Evolutionary conservation across 1,140 invertebrate genomes (phyloP).

Genomic region (Aphelenchoides fujianensis): DNA sequence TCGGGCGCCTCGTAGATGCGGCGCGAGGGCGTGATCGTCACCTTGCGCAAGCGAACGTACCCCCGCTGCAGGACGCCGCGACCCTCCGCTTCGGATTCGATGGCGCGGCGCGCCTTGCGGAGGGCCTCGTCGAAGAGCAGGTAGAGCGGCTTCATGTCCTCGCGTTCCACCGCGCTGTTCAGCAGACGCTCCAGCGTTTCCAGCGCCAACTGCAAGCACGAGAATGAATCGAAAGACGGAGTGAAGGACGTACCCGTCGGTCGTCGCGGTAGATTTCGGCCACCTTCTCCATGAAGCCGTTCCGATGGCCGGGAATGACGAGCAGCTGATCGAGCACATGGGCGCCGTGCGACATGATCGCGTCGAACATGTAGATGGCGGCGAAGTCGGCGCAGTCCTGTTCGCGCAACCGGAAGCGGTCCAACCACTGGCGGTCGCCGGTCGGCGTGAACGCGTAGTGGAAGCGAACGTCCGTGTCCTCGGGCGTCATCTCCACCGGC

Average conservation of each 20-base stretch:
- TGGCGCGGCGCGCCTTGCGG: constrained; percentile 18
- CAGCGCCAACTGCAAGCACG: constrained; percentile 27
- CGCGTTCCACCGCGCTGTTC: constrained; percentile 30
- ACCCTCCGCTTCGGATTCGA: constrained; percentile 26
- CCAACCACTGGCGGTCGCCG: neutral
- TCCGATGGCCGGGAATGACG: too few species aligned
- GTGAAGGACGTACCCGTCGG: too few species aligned
- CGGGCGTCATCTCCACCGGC: neutral
- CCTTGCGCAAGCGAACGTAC: constrained; percentile 46
- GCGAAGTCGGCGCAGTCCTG: constrained; percentile 33
- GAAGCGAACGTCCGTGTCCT: neutral
- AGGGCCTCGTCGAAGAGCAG: constrained; percentile 32
- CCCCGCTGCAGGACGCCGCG: constrained; percentile 39
- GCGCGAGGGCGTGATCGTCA: constrained; percentile 46
- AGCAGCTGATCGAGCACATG: too few species aligned
- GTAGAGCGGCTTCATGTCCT: constrained; percentile 21
- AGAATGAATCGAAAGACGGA: constrained; percentile 6
- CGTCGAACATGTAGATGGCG: constrained; percentile 44
- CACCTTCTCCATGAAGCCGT: too few species aligned
- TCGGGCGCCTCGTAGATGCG: constrained; percentile 39
- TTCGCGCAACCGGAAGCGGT: neutral
- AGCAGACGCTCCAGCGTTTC: constrained; percentile 38
- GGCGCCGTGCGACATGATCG: constrained; percentile 42
- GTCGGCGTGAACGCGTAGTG: neutral
- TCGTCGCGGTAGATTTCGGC: too few species aligned